A percentile compares a stretch with the other conserved stretches of the same genome.
phyloP scores from a whole-genome alignment of 1,140 invertebrate species.

The Aphelinus certus region DNA sequence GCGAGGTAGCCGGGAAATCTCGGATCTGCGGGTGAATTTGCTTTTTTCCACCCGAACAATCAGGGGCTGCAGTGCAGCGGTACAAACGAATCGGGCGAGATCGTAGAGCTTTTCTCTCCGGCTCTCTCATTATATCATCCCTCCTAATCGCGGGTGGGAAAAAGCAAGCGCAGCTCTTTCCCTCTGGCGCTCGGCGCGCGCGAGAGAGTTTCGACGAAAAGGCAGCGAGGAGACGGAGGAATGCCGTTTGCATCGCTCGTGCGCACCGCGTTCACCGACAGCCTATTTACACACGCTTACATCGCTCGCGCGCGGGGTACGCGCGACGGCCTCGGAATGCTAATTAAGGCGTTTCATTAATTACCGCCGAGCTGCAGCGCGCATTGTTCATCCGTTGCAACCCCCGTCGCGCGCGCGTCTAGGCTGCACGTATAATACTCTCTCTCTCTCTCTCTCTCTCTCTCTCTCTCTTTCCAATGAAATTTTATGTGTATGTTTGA shows the following conservation, averaged over 20 bases:
- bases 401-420: no score
- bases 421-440: no score
- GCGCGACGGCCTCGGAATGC: slow-evolving; percentile 46
- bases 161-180: not conserved
- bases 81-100: slow-evolving; percentile 1
- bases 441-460: no score
- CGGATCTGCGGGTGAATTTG: no score
- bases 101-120: not conserved
- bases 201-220: slow-evolving; percentile 16
- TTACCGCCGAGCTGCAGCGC: slow-evolving; percentile 24
- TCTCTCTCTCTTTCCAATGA: not conserved
- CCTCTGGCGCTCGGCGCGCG: not conserved
- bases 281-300: slow-evolving; percentile 50
- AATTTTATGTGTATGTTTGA: not conserved
- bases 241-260: slow-evolving; percentile 55
- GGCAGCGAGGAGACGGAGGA: slow-evolving; percentile 33
- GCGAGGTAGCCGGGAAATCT: no score
- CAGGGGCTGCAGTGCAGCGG: not conserved
- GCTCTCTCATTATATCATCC: slow-evolving; percentile 20
- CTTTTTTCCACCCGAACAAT: no score
- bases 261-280: slow-evolving; percentile 40
- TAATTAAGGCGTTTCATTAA: slow-evolving; percentile 52
- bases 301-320: slow-evolving; percentile 7
- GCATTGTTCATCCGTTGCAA: no score
- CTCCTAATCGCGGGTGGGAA: slow-evolving; percentile 14